Conservation (phyloP, 2,888 invertebrate genomes). For the Acleris cristana region DNA sequence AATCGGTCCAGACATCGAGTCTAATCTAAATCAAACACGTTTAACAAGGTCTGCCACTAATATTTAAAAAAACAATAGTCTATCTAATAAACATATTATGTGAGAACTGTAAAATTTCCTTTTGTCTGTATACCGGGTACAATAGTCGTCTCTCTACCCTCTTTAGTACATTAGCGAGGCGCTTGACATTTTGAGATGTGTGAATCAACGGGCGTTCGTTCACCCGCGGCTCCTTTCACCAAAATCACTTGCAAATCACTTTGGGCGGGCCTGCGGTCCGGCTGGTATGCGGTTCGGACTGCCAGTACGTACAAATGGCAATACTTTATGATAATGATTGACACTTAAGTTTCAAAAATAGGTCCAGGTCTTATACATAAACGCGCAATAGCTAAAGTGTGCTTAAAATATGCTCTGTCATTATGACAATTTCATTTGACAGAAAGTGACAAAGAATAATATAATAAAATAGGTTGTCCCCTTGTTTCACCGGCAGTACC, state of each 20-base stretch:
- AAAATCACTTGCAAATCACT: slow-evolving; percentile 50
- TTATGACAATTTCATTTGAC: too few species aligned
- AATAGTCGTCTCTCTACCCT: neutral
- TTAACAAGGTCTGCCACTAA: neutral
- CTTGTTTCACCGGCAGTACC: too few species aligned
- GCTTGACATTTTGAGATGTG: slow-evolving; percentile 55
- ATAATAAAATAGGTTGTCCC: too few species aligned
- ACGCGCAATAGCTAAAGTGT: too few species aligned
- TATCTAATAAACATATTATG: too few species aligned
- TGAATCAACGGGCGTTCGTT: slow-evolving; percentile 45
- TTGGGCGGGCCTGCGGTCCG: slow-evolving; percentile 22
- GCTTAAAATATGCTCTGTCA: too few species aligned
- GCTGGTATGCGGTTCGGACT: neutral
- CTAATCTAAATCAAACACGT: too few species aligned
- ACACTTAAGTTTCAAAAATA: too few species aligned
- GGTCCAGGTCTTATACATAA: too few species aligned
- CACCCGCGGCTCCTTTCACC: slow-evolving; percentile 59
- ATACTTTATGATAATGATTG: neutral
- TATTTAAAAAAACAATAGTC: neutral
- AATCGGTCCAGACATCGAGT: too few species aligned
- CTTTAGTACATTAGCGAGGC: slow-evolving; percentile 40
- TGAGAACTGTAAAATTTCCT: slow-evolving; percentile 6
- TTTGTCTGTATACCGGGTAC: slow-evolving; percentile 19
- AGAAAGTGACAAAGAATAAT: too few species aligned
- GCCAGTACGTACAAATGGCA: neutral